Evolutionary conservation across 2,888 invertebrate species (phyloP).

Genomic region (Nemoura dubitans): DNA sequence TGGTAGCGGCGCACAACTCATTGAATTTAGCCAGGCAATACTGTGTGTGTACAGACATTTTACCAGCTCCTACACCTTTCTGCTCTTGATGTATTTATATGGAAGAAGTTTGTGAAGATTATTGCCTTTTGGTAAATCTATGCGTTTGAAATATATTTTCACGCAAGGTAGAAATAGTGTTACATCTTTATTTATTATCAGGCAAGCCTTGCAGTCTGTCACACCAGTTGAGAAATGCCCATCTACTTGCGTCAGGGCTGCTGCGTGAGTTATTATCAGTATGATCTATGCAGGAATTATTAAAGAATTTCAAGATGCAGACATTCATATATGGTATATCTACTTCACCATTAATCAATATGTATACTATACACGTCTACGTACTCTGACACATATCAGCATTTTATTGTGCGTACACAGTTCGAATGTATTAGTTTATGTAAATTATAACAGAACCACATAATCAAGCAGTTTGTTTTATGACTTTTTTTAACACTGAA

Average conservation of each 20-base stretch:
- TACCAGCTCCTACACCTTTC: too few species aligned
- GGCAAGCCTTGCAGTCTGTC: background rate
- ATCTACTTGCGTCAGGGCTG: background rate
- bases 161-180: background rate
- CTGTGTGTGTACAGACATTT: too few species aligned
- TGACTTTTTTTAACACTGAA: too few species aligned
- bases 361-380: background rate
- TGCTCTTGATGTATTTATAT: too few species aligned
- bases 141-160: background rate
- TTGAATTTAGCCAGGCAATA: too few species aligned
- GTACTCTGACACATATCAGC: too few species aligned
- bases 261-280: slow-evolving; percentile 12
- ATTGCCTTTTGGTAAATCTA: background rate
- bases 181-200: slow-evolving; percentile 12
- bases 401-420: too few species aligned
- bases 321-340: background rate
- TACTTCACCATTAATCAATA: background rate
- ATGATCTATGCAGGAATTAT: background rate
- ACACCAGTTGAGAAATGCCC: background rate
- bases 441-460: too few species aligned
- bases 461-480: too few species aligned
- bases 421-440: too few species aligned
- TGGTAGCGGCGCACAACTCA: too few species aligned
- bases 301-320: background rate
- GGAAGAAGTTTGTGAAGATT: background rate